Percentiles rank a stretch among this genome's conserved stretches.
Conservation (phyloP, 1,140 invertebrate genomes). For the Aphaenogaster ashmeadi region DNA sequence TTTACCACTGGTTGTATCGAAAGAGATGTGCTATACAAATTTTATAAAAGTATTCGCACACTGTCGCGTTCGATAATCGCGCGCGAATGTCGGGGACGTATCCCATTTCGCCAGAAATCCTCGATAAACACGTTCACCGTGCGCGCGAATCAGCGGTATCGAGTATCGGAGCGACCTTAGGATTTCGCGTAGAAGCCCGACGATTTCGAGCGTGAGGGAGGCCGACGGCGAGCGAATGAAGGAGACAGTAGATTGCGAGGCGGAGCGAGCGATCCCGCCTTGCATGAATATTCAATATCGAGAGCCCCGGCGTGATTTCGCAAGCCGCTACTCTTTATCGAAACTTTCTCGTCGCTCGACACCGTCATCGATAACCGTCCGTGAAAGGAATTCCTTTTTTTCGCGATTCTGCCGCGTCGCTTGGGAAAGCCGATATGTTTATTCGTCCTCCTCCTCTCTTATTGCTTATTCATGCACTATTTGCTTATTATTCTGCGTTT, state of each 20-base stretch:
- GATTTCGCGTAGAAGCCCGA: conserved; percentile 47
- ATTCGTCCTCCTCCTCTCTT: neutral
- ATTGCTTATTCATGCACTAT: conserved; percentile 23
- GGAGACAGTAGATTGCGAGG: conserved; percentile 10
- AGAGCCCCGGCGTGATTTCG: conserved; percentile 71
- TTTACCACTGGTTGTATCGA: no score
- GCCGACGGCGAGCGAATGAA: conserved; percentile 18
- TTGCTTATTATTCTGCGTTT: neutral
- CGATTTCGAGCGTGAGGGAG: conserved; percentile 52
- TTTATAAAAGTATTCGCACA: conserved; percentile 11
- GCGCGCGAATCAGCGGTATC: conserved; percentile 54
- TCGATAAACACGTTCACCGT: conserved; percentile 62
- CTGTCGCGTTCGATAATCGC: conserved; percentile 12
- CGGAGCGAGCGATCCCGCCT: conserved; percentile 60
- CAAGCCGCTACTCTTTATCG: conserved; percentile 63
- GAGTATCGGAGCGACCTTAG: conserved; percentile 69
- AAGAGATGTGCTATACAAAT: neutral
- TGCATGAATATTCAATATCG: conserved; percentile 77
- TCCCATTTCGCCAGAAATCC: conserved; percentile 44
- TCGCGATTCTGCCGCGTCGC: neutral
- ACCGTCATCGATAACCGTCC: conserved; percentile 65
- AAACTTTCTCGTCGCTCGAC: conserved; percentile 68
- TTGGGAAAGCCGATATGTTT: conserved; percentile 21
- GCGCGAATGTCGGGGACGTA: conserved; percentile 30
- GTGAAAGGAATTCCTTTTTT: conserved; percentile 59